Evolutionary conservation across 1,140 invertebrate species (phyloP), one percentile per base, ranked within the genome.

Genomic region (Nilaparvata lugens): DNA sequence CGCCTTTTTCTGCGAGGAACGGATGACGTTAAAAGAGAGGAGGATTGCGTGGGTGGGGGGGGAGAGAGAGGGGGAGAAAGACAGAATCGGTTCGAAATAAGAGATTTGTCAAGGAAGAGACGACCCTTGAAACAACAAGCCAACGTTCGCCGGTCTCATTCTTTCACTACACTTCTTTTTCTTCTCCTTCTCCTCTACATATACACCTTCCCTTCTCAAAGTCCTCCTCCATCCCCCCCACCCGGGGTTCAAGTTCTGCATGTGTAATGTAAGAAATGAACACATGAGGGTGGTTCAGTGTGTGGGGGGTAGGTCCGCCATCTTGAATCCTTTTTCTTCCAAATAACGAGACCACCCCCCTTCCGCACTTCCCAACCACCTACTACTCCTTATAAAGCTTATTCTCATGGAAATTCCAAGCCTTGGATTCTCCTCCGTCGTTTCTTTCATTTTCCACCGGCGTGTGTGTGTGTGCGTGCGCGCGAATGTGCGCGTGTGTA

Each of bases 271-370:
- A 48, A 48, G 45, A 48, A 48, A 48, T 48, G 45, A 48, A 48
- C 45, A 35, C 31, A 35, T 35, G 31, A 35, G 31, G 31, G 31
- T 35, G 3, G 31, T 35, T 6, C 31, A 6, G 7, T 9, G 31
- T n/a, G n/a, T n/a, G n/a, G n/a, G n/a, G n/a, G n/a, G n/a, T n/a
- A n/a, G n/a, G n/a, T n/a, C 2, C 45, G 45, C 45, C 45, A 48
- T 48, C 45, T 48, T 48, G 45, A 48, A 48, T 48, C 45, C 45
- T 48, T 48, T 48, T 48, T 48, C 45, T 48, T 48, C 45, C 45
- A 48, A 48, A 48, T 48, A 48, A 48, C 45, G 45, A 48, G 45
- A 23, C n/a, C 45, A 45, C 3, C 45, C 45, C 45, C 45, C 45
- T 23, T 16, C 2, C 21, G 5, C 45, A 5, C 45, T 48, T 23